Conservation (phyloP, 2,113 vertebrate genomes). For the Phalacrocorax aristotelis region DNA sequence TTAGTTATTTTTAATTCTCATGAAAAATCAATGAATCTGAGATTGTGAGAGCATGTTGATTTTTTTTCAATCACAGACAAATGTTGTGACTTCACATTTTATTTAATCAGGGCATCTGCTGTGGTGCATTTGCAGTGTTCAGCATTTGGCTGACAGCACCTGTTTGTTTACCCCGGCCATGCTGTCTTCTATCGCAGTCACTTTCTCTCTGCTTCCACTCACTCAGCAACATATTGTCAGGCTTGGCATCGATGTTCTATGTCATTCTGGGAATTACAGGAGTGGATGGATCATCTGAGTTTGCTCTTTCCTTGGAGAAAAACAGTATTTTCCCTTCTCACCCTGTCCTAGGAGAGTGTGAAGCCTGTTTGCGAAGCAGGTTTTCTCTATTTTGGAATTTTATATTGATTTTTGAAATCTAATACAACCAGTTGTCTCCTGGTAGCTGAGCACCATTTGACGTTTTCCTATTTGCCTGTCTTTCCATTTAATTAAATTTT, state of each 20-base stretch:
- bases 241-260: neutral
- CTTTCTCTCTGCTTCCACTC: conserved; percentile 36
- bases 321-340: neutral
- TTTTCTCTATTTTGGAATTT: neutral
- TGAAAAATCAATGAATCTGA: neutral
- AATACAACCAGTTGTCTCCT: neutral
- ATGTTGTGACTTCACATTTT: conserved; percentile 48
- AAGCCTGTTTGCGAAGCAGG: neutral
- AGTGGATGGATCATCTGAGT: neutral
- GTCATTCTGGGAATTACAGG: neutral
- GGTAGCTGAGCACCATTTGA: neutral
- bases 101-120: conserved; percentile 56
- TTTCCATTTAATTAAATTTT: neutral
- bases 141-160: conserved; percentile 44
- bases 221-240: conserved; percentile 46
- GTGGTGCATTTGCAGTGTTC: neutral
- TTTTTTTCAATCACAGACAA: neutral
- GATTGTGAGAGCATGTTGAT: neutral
- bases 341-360: neutral
- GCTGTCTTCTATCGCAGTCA: conserved; percentile 41
- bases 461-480: neutral
- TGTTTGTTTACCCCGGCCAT: conserved; percentile 46
- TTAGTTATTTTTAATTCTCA: neutral
- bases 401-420: neutral
- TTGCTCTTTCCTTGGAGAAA: neutral